Conservation (phyloP, 2,113 vertebrate genomes). For the Cyprinodon tularosa region DNA sequence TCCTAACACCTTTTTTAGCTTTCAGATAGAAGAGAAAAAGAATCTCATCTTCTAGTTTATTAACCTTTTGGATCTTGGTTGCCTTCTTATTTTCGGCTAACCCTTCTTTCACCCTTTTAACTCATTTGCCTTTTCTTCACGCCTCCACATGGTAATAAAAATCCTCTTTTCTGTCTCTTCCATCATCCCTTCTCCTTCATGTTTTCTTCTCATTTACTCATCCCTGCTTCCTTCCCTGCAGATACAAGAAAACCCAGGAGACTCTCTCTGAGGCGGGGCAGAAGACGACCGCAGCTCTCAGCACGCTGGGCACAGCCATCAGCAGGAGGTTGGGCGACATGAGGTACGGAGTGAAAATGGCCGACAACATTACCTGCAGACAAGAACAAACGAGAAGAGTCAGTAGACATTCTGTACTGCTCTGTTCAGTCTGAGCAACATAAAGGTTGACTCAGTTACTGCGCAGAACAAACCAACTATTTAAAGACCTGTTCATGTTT, state of each 20-base stretch:
- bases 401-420: too few relatives aligned
- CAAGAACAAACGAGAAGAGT: conserved; percentile 10
- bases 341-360: conserved; percentile 81
- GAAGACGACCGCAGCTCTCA: conserved; percentile 92
- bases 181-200: neutral
- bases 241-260: conserved; percentile 98
- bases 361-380: neutral
- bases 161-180: neutral
- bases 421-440: too few relatives aligned
- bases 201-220: neutral
- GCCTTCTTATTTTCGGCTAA: neutral
- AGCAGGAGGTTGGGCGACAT: conserved; percentile 92
- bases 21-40: too few relatives aligned
- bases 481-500: too few relatives aligned
- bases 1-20: too few relatives aligned
- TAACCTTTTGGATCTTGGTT: neutral
- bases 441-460: too few relatives aligned
- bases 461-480: too few relatives aligned
- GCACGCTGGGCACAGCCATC: conserved; percentile 89
- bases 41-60: too few relatives aligned
- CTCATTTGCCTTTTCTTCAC: neutral
- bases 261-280: conserved; percentile 94
- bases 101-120: neutral
- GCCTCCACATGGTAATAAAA: neutral
- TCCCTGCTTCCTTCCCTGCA: conserved; percentile 45